Conservation (phyloP, 2,113 vertebrate species). For the Excalfactoria chinensis region DNA sequence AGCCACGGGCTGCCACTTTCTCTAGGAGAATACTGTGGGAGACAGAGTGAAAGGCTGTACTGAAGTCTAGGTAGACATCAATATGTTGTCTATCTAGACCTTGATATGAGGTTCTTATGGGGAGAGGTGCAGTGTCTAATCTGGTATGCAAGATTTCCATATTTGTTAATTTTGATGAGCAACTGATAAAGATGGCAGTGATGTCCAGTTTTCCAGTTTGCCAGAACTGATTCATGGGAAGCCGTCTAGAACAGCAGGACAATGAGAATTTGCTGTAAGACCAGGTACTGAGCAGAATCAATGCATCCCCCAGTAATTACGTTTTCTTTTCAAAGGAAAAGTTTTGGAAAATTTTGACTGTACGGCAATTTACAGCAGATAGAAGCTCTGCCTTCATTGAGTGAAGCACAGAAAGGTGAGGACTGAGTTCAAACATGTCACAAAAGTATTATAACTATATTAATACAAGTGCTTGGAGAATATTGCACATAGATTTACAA, state of each 20-base stretch:
- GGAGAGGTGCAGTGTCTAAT: not conserved
- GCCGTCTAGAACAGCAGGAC: not conserved
- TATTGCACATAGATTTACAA: not conserved
- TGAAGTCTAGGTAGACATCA: no score
- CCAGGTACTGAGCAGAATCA: not conserved
- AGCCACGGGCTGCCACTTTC: no score
- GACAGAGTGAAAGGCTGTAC: no score
- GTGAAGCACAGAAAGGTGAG: not conserved
- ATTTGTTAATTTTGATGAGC: not conserved
- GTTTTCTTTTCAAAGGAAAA: not conserved
- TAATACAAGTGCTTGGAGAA: not conserved
- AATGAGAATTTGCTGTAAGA: not conserved
- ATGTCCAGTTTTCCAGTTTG: not conserved
- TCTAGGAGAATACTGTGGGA: no score
- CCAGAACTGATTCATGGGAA: not conserved
- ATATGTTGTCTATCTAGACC: no score
- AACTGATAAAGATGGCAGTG: not conserved
- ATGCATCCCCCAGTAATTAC: not conserved
- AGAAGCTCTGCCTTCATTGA: not conserved
- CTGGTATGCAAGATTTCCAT: not conserved
- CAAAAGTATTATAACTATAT: not conserved
- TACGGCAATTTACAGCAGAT: not conserved
- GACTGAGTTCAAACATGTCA: not conserved
- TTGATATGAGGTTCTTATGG: not conserved
- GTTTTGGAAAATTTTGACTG: not conserved